Evolutionary conservation across 2,797 vertebrate genomes (phyloP), one percentile per base, ranked within the genome.

Genomic region (Zenarchopterus dispar): DNA sequence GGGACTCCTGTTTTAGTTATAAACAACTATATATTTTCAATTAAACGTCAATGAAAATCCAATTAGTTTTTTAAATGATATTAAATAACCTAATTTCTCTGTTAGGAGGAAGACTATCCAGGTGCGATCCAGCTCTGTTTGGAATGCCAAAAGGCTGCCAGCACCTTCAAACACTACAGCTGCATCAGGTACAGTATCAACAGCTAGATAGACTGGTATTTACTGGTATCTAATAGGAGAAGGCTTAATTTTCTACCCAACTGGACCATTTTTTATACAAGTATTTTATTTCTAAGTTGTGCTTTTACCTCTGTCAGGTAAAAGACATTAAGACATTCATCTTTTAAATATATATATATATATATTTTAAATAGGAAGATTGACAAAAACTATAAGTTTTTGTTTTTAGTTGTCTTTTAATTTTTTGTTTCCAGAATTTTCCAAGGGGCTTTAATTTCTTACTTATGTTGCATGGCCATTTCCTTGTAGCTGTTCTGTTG

Each of bases 81-180:
- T 41, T 49, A 19, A 41, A 65, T 57, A 1, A 61, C 28, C 8
- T 77, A 10, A 16, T n/a, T 19, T 45, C 21, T 65, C 16, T 73
- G 17, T 56, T 69, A 99, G 98, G 98, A 99, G 79, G 98, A 99
- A 88, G 98, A 99, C 89, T 99, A 98, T 75, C 96, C 98, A 71
- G 98, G 96, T 82, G 98, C 98, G 56, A 99, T 99, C 86, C 98
- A 99, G 84, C 91, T 99, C 56, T 99, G 98, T 73, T 90, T 98
- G 86, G 98, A 99, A 88, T 99, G 98, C 80, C 98, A 99, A 84
- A 97, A 99, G 84, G 98, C 98, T 44, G 98, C 97, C 80, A 99
- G 98, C 89, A 99, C 98, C 68, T 99, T 99, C 89, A 98, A 96
- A 90, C 98, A 99, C 94, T 99, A 99, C 89, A 98, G 96, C 87